Percentiles rank a stretch among this genome's conserved stretches.
Conservation (phyloP, 1,140 invertebrate genomes). For the Lepidostoma basale region DNA sequence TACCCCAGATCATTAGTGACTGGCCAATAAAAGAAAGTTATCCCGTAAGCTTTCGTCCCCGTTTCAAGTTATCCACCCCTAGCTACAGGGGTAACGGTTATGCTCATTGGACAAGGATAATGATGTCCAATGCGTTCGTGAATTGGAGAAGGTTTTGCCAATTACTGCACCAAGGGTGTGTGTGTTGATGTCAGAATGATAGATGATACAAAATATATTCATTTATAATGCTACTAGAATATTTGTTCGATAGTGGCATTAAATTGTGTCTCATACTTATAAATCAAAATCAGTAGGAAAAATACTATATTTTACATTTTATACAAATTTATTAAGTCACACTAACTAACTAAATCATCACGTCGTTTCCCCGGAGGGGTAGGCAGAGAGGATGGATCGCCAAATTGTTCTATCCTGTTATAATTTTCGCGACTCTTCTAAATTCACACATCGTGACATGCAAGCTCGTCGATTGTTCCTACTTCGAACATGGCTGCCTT, state of each 20-base stretch:
- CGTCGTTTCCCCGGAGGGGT: too few relatives aligned
- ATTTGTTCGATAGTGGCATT: not conserved
- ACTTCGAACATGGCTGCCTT: too few relatives aligned
- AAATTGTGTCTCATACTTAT: not conserved
- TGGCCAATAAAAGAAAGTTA: constrained; percentile 36
- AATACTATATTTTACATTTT: not conserved
- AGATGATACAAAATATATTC: too few relatives aligned
- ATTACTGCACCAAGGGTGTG: not conserved
- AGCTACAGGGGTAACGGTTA: not conserved
- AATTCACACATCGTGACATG: too few relatives aligned
- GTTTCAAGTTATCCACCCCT: not conserved
- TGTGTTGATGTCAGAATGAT: not conserved
- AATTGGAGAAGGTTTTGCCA: not conserved
- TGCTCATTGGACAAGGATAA: constrained; percentile 26
- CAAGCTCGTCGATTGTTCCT: too few relatives aligned
- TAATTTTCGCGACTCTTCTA: too few relatives aligned
- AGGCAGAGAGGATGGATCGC: too few relatives aligned
- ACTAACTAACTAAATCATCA: too few relatives aligned
- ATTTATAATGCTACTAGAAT: not conserved
- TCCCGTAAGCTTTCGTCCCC: constrained; percentile 1
- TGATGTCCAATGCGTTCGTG: constrained; percentile 18
- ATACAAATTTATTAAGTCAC: not conserved
- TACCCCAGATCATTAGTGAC: constrained; percentile 34
- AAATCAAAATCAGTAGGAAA: not conserved
- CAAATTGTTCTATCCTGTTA: too few relatives aligned